Conservation (phyloP, 2,888 invertebrate species). For the Nasonia oneida region DNA sequence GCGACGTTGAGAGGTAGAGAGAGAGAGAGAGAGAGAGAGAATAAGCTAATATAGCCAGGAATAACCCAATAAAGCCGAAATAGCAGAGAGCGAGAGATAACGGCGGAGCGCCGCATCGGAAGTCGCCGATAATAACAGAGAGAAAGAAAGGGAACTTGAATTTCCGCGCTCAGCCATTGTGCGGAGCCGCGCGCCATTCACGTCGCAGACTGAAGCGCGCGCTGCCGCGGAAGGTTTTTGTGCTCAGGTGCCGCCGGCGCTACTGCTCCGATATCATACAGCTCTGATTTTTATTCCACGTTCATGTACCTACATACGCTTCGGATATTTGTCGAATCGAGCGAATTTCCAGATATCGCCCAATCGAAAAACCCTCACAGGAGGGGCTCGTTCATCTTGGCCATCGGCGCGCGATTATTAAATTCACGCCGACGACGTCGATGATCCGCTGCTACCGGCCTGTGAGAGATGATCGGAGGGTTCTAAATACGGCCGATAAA, state of each 20-base stretch:
- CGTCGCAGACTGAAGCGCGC: neutral
- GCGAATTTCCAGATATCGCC: no score
- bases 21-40: neutral
- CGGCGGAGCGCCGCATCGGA: constrained; percentile 15
- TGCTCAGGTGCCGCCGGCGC: neutral
- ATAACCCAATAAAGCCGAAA: constrained; percentile 6
- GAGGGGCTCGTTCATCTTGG: neutral
- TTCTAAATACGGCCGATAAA: no score
- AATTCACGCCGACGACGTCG: constrained; percentile 45
- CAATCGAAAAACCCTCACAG: neutral
- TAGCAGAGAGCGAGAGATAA: constrained; percentile 1
- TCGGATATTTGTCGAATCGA: neutral
- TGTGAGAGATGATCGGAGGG: constrained; percentile 3
- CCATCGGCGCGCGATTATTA: constrained; percentile 48
- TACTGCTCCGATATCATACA: neutral
- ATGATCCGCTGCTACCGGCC: constrained; percentile 30
- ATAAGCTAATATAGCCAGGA: neutral
- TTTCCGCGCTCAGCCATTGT: constrained; percentile 2
- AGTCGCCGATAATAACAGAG: constrained; percentile 26
- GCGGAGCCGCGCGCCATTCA: neutral
- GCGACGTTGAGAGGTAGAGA: neutral
- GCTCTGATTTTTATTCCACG: neutral
- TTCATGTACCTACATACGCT: neutral
- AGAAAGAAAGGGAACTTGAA: constrained; percentile 4
- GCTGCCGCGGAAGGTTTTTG: neutral